Conservation (phyloP, 2,113 vertebrate species). For the Daubentonia madagascariensis region DNA sequence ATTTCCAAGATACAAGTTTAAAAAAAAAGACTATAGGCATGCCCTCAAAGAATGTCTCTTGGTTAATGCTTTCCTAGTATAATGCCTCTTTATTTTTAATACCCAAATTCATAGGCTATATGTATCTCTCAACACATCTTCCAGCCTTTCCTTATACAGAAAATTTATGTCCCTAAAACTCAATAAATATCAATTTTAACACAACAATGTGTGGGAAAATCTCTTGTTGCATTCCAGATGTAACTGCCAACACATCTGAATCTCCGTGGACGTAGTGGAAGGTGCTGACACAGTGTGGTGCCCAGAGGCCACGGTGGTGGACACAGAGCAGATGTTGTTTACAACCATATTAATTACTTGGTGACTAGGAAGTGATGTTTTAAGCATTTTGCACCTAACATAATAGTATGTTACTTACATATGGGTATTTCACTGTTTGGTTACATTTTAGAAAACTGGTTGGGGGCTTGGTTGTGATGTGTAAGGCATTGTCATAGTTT, state of each 20-base stretch:
- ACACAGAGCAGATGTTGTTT: neutral
- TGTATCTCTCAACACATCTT: neutral
- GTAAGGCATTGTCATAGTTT: neutral
- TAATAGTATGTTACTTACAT: neutral
- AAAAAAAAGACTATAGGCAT: neutral
- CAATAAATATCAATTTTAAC: neutral
- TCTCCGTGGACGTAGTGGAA: neutral
- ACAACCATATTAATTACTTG: neutral
- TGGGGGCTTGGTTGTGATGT: neutral
- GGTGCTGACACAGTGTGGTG: neutral
- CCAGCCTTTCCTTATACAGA: neutral
- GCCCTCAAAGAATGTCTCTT: neutral
- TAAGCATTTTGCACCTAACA: neutral
- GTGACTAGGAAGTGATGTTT: neutral
- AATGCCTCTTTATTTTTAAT: neutral
- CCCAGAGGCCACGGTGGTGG: fast-evolving
- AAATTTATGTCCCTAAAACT: neutral
- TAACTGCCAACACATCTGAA: neutral
- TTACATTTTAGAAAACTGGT: neutral
- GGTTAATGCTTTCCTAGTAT: neutral
- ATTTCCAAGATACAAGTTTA: neutral
- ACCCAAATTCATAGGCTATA: neutral
- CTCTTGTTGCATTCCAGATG: neutral
- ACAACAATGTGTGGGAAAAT: neutral
- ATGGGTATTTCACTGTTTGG: neutral